These are phyloP conservation scores for Apantesis nais DNA, from an alignment of 2,888 invertebrate species.

Conservation along the genomic window DNA sequence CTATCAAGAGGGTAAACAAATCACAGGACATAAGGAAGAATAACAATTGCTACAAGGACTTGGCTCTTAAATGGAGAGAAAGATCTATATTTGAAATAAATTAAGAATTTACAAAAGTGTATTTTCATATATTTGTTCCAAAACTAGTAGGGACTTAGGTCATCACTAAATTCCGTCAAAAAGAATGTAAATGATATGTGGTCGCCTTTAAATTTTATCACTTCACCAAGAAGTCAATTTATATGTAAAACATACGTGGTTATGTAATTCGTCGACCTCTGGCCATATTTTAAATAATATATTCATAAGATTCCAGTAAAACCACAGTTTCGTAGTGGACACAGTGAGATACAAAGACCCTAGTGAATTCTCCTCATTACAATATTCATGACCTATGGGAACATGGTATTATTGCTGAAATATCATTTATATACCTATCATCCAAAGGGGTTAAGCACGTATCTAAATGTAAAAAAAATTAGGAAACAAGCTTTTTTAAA, in stretches of 20 bases:
- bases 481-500: background rate
- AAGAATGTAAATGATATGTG: background rate
- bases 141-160: background rate
- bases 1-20: too few relatives aligned
- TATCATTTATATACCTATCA: constrained; percentile 11
- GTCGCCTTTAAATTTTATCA: background rate
- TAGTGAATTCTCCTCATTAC: constrained; percentile 57
- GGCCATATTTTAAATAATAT: constrained; percentile 66
- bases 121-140: too few relatives aligned
- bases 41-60: too few relatives aligned
- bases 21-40: too few relatives aligned
- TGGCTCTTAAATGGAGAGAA: too few relatives aligned
- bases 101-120: too few relatives aligned
- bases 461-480: background rate
- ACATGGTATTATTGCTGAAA: constrained; percentile 43
- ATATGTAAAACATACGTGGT: constrained; percentile 45
- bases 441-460: background rate
- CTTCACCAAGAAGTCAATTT: constrained; percentile 34
- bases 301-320: constrained; percentile 70
- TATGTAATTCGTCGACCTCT: constrained; percentile 58
- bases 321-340: constrained; percentile 63
- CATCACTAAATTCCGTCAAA: background rate
- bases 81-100: too few relatives aligned
- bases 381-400: constrained; percentile 62
- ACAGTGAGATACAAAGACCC: constrained; percentile 62